phyloP scores from a whole-genome alignment of 2,113 vertebrate species.

The Nesogale talazaci region DNA sequence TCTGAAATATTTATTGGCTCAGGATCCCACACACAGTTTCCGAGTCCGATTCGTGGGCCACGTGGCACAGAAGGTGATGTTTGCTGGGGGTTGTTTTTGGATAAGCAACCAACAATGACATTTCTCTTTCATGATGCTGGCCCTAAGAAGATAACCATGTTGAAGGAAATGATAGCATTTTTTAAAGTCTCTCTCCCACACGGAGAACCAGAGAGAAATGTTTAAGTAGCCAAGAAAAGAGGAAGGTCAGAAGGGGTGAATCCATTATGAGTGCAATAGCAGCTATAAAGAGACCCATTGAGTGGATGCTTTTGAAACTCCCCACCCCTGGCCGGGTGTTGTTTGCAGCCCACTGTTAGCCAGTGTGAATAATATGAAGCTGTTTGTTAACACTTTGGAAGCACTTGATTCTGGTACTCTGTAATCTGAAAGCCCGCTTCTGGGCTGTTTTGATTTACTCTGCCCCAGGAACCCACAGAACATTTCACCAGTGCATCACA shows the following conservation, averaged over 20 bases:
- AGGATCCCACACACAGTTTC: background rate
- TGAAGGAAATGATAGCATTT: constrained; percentile 19
- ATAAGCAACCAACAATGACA: constrained; percentile 3
- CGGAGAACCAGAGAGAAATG: constrained; percentile 22
- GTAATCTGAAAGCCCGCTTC: constrained; percentile 59
- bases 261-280: constrained; percentile 17
- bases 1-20: constrained; percentile 46
- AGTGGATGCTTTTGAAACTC: constrained; percentile 51
- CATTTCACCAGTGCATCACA: constrained; percentile 41
- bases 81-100: background rate
- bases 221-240: constrained; percentile 45
- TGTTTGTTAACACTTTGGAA: constrained; percentile 18
- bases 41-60: no score
- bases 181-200: background rate
- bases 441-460: constrained; percentile 50
- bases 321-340: background rate
- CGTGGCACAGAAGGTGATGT: background rate
- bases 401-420: constrained; percentile 48
- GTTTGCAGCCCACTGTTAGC: background rate
- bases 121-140: constrained; percentile 15
- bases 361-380: constrained; percentile 26
- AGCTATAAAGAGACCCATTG: background rate
- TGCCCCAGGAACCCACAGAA: constrained; percentile 64
- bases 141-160: constrained; percentile 35
- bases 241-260: constrained; percentile 41